Evolutionary conservation across 2,888 invertebrate genomes (phyloP), one percentile per base, ranked within the genome.

Genomic region (Neoaliturus tenellus): DNA sequence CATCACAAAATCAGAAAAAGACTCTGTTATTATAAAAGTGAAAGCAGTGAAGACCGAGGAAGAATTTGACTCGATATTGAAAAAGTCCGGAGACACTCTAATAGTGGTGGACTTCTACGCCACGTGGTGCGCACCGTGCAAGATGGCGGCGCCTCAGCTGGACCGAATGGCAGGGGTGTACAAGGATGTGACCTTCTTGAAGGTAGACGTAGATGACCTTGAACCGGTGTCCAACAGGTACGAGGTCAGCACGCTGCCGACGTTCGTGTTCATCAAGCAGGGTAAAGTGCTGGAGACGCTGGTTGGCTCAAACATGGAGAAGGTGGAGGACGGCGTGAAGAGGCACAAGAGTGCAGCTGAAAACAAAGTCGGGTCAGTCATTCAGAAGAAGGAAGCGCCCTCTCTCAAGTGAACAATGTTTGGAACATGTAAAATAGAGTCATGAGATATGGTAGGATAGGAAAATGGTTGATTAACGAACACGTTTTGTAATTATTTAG

Each of bases 121-220:
- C 81, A 95, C 95, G 84, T 98, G 98, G 98, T 98, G 98, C 90
- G 97, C 97, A 0, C 98, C 98, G 28, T 98, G 98, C 93, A 97
- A 96, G 91, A 93, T 94, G 92, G 97, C 98, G 90, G 94, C 95
- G 2, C 98, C 97, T 62, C 94, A 95, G 88, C 91, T 97, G 55
- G 95, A 95, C 94, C 90, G 90, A 85, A 85, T 91, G 83, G 88
- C 90, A 2, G 86, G 87, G 23, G 89, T 90, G 67, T 87, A 87
- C 82, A 84, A 88, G 0, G 89, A 91, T 86, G 91, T 93, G 20
- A 88, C 92, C n/a, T 92, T 93, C 87, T 88, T 92, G 20, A 93
- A 93, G 89, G 95, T 98, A 17, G 97, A 98, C 91, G 97, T 98
- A 0, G 98, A 98, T 89, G 96, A 97, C 87, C 95, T 95, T 89